These are phyloP conservation scores for Syrphus vitripennis DNA, from an alignment of 2,888 invertebrate species.

Conservation along the genomic window DNA sequence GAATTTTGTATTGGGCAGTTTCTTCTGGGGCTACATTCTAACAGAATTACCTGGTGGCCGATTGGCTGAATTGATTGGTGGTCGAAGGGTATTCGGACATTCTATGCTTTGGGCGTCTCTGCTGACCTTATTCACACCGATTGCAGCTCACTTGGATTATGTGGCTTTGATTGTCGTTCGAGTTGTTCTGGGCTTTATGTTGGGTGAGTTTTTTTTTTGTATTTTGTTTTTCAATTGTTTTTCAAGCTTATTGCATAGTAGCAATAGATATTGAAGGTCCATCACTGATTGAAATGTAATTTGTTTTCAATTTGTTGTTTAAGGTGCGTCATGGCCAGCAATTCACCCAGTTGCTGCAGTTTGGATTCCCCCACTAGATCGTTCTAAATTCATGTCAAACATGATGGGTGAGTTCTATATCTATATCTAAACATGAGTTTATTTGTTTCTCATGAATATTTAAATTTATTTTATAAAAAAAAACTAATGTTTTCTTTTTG, in stretches of 20 bases:
- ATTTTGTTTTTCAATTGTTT: no score
- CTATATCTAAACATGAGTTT: no score
- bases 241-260: not conserved
- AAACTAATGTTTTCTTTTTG: constrained; percentile 9
- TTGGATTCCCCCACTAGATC: constrained; percentile 97
- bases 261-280: not conserved
- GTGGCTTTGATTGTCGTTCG: constrained; percentile 87
- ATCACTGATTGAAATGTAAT: not conserved
- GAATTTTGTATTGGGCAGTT: constrained; percentile 91
- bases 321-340: constrained; percentile 95
- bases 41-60: constrained; percentile 95
- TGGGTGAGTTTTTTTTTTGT: constrained; percentile 79
- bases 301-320: constrained; percentile 75
- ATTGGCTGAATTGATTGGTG: constrained; percentile 91
- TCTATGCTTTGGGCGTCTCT: constrained; percentile 92
- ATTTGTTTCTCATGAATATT: not conserved
- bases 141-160: constrained; percentile 87
- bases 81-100: constrained; percentile 92
- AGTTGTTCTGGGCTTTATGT: constrained; percentile 88
- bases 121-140: constrained; percentile 90
- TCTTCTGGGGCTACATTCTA: constrained; percentile 96
- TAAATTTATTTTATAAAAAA: no score
- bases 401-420: constrained; percentile 91
- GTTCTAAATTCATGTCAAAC: constrained; percentile 95
- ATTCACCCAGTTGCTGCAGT: constrained; percentile 95